Conservation (phyloP, 2,113 vertebrate species). For the Dendropsophus ebraccatus region DNA sequence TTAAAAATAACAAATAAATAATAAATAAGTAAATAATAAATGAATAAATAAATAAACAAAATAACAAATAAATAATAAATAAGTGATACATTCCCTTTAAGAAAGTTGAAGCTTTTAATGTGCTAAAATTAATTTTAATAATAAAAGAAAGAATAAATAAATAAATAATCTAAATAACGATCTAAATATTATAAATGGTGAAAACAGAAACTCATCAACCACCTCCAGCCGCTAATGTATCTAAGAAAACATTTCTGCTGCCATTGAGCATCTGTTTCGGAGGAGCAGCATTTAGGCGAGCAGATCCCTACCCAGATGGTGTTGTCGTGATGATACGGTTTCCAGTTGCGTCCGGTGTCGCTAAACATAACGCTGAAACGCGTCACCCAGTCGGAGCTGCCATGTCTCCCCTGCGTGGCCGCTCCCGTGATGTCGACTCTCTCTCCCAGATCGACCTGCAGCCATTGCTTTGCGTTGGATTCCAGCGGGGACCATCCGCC, state of each 20-base stretch:
- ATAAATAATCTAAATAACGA: not conserved
- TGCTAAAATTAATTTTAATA: no score
- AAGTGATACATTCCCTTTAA: no score
- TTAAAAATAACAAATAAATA: no score
- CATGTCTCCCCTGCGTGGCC: conserved; percentile 89
- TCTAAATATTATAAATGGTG: not conserved
- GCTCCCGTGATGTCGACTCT: conserved; percentile 89
- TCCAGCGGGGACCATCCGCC: conserved; percentile 92
- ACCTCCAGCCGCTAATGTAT: not conserved
- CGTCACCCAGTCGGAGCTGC: conserved; percentile 94
- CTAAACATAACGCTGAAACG: conserved; percentile 90
- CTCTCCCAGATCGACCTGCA: conserved; percentile 93
- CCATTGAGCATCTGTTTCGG: conserved; percentile 3
- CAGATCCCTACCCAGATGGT: conserved; percentile 73
- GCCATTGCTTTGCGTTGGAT: conserved; percentile 86
- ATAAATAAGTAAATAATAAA: no score
- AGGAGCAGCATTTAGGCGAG: not conserved
- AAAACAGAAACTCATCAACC: not conserved
- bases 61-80: no score
- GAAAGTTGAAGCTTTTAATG: no score
- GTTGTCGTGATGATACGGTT: conserved; percentile 87
- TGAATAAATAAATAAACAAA: no score
- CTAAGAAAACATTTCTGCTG: not conserved
- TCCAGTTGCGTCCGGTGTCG: conserved; percentile 92
- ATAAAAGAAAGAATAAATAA: no score